Evolutionary conservation across 2,888 invertebrate genomes (phyloP), one percentile per base, ranked within the genome.

Genomic region (Ligdia adustata): DNA sequence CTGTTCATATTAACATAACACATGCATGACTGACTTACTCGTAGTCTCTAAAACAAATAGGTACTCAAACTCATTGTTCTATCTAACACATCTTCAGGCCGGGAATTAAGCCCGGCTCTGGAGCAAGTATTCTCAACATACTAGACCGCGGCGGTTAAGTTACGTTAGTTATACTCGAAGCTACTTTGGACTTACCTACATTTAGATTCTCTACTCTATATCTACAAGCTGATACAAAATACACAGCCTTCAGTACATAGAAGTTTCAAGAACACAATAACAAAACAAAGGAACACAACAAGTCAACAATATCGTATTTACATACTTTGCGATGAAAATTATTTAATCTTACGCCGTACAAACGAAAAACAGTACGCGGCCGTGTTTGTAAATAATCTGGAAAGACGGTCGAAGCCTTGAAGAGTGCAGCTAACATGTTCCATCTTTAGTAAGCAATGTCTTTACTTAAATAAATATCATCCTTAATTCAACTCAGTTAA

Each of bases 341-440:
- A 85, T 82, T 85, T 79, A 80, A 85, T 80, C 64, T 79, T 72
- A 70, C 69, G 66, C 58, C 62, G 64, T 57, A 72, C 69, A 66
- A 80, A 49, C 72, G 78, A 81, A 82, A 85, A 84, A 78, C 86
- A 85, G 79, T 68, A 66, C 71, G 69, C 72, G 29, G 29, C 33
- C 52, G 53, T 73, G 83, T 88, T 88, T 84, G 86, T 88, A 89
- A 89, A 87, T 82, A 67, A 69, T 63, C 62, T 60, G 64, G 66
- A 67, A 78, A 74, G 71, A 70, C 66, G 68, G 66, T 62, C 31
- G 28, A 72, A 77, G 76, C 88, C 88, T 87, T 88, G 87, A 72
- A 69, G 62, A 79, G 75, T 79, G 81, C 80, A 82, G 73, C 73
- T 67, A 76, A 85, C 79, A 80, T 75, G 70, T 78, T 74, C 76